Evolutionary conservation across 2,797 vertebrate genomes (phyloP).

Genomic region (Eulemur coronatus): DNA sequence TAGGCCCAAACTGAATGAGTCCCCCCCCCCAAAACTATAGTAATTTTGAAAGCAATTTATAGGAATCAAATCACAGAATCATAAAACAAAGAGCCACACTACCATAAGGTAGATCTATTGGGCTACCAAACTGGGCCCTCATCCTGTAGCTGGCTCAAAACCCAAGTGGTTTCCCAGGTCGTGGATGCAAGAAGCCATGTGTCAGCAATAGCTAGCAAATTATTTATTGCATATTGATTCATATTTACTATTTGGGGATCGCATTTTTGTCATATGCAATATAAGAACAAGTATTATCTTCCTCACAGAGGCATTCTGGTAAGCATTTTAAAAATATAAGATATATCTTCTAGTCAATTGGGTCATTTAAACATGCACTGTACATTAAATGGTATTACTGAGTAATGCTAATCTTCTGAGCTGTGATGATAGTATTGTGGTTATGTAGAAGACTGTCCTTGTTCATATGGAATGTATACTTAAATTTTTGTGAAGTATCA

Average conservation of each 20-base stretch:
- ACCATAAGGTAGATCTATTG: neutral
- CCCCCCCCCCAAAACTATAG: neutral
- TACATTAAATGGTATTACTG: neutral
- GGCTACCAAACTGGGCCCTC: neutral
- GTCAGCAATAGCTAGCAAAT: neutral
- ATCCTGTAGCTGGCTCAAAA: neutral
- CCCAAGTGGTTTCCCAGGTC: neutral
- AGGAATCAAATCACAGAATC: neutral
- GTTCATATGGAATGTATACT: neutral
- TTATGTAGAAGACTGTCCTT: neutral
- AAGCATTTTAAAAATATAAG: neutral
- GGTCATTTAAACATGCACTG: neutral
- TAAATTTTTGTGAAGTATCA: neutral
- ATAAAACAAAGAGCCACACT: neutral
- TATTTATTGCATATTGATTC: neutral
- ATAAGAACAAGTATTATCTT: slow-evolving; percentile 33
- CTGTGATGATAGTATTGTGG: neutral
- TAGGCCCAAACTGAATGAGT: neutral
- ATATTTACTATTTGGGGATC: neutral
- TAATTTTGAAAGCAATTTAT: neutral
- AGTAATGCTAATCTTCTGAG: neutral
- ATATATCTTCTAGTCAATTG: neutral
- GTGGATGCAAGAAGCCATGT: neutral
- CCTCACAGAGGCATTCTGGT: neutral
- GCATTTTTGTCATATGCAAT: slow-evolving; percentile 22